These are phyloP conservation scores for Leptothorax acervorum DNA, from an alignment of 2,888 invertebrate species.

Conservation along the genomic window DNA sequence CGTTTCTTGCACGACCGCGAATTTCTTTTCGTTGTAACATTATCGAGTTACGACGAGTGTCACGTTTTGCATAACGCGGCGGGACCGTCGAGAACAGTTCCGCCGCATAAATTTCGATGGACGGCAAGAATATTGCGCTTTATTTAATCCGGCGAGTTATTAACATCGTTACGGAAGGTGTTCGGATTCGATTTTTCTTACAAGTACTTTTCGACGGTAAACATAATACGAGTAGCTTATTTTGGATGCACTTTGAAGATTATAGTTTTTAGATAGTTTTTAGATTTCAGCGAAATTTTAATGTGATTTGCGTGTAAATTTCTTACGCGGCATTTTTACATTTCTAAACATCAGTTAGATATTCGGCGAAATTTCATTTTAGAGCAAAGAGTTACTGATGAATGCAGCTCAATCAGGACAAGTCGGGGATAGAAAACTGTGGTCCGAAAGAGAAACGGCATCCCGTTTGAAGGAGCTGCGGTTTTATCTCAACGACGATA, in stretches of 20 bases:
- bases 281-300: neutral
- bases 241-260: neutral
- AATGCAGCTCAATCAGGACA: slow-evolving; percentile 3
- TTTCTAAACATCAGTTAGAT: neutral
- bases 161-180: slow-evolving; percentile 1
- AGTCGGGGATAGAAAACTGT: neutral
- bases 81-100: neutral
- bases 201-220: neutral
- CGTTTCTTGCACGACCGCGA: slow-evolving; percentile 25
- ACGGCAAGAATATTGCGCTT: slow-evolving; percentile 14
- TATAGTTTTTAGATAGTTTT: neutral
- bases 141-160: slow-evolving; percentile 22
- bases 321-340: neutral
- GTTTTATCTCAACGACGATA: slow-evolving; percentile 33
- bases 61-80: slow-evolving; percentile 49
- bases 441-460: slow-evolving; percentile 19
- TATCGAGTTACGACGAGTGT: slow-evolving; percentile 58
- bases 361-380: neutral
- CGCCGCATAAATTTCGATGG: slow-evolving; percentile 19
- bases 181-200: neutral
- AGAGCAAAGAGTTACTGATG: slow-evolving; percentile 10
- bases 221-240: neutral
- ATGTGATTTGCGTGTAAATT: neutral
- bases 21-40: slow-evolving; percentile 39
- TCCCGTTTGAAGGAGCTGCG: slow-evolving; percentile 19